Evolutionary conservation across 2,797 vertebrate genomes (phyloP).

Genomic region (Coendou prehensilis): DNA sequence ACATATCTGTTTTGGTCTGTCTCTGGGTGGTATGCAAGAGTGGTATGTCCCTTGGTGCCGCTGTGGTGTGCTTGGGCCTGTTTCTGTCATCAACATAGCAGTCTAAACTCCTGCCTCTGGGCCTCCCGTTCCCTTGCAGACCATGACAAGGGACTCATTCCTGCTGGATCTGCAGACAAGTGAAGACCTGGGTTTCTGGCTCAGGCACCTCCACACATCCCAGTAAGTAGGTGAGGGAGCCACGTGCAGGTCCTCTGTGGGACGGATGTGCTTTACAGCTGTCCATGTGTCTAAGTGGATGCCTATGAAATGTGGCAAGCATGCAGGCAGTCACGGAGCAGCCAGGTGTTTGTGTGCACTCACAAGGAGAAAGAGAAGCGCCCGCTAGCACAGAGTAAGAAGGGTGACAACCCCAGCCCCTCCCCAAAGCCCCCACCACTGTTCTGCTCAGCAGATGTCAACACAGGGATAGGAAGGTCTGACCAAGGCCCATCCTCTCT

Average conservation of each 20-base stretch:
- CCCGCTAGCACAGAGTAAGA: background rate
- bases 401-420: background rate
- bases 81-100: background rate
- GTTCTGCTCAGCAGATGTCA: background rate
- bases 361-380: background rate
- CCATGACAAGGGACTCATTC: background rate
- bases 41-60: background rate
- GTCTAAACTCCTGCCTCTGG: background rate
- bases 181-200: background rate
- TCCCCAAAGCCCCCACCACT: background rate
- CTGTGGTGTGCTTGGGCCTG: background rate
- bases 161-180: background rate
- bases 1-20: background rate
- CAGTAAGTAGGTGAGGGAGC: background rate
- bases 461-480: background rate
- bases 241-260: background rate
- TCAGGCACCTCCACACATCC: background rate
- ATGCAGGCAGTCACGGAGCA: background rate
- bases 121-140: background rate
- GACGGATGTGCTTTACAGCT: background rate
- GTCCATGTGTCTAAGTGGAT: background rate
- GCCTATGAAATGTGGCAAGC: background rate
- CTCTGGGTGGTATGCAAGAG: background rate
- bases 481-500: background rate
- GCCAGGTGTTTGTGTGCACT: background rate